phyloP scores from a whole-genome alignment of 2,113 vertebrate species.

The Proteles cristata region DNA sequence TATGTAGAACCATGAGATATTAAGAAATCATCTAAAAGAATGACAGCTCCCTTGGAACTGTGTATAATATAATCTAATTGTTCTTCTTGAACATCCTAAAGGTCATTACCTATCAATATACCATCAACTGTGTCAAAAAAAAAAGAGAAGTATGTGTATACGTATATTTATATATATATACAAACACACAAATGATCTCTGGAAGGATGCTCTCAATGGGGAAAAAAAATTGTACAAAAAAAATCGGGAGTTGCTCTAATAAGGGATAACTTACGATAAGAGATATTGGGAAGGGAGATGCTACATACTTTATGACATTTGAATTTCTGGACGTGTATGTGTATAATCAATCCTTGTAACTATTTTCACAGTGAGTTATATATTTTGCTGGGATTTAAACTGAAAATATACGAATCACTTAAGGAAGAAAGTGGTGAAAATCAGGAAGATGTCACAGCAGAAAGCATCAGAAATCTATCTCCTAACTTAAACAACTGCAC shows the following conservation, averaged over 20 bases:
- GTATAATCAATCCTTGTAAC: too few relatives aligned
- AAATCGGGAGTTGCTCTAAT: background rate
- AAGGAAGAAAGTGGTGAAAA: background rate
- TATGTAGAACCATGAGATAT: background rate
- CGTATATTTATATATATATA: background rate
- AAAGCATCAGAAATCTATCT: background rate
- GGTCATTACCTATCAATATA: background rate
- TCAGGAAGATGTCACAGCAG: background rate
- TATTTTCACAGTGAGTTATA: too few relatives aligned
- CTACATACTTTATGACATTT: background rate
- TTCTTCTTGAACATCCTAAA: background rate
- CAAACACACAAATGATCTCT: background rate
- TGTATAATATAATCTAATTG: background rate
- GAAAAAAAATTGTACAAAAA: background rate
- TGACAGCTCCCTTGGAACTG: too few relatives aligned
- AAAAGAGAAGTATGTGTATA: background rate
- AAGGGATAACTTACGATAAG: background rate
- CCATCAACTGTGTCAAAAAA: background rate
- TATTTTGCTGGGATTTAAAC: background rate
- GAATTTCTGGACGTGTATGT: background rate
- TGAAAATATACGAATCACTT: background rate
- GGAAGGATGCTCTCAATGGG: background rate
- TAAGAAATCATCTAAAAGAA: background rate
- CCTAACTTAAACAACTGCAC: background rate
- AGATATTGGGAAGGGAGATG: background rate